Base-by-base conservation (phyloP, 2,113 vertebrate genomes). In the Tursiops truncatus region DNA sequence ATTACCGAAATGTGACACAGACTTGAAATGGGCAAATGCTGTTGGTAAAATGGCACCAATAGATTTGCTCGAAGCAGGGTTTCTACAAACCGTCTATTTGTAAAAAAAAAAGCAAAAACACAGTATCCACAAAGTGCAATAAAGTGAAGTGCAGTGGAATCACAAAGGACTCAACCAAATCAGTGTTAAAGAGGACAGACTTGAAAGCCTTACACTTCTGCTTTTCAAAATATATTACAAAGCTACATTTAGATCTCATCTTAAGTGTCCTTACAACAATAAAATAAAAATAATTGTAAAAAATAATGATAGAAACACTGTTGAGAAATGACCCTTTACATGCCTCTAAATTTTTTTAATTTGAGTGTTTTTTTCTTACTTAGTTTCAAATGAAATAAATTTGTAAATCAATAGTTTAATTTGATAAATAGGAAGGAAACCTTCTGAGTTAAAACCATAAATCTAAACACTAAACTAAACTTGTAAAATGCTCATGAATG, bases 341-440 rank as follows among this genome's bases (percentile, higher is more conserved):
- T 68, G 50, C 36, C 77, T 91, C 53, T 79, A 53, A 83, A 77
- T 44, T 31, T 25, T 60, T 86, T 92, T 53, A 53, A 53, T 53
- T 53, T 65, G 58, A 8, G 26, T 73, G 36, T 91, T 74, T 86
- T 23, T 82, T 93, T 58, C 31, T 93, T 82, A 23, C 70, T 90
- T 70, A 85, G 53, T 92, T 93, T 93, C 47, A 41, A 47, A 31
- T 90, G 38, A 56, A 87, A 26, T 94, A 76, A 87, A 71, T 76
- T 58, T 89, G 65, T 62, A 79, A 67, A 60, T 73, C 15, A 87
- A 26, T 87, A 38, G 50, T 79, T 79, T 60, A 80, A 33, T 25
- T 53, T 67, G 76, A 65, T 53, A 91, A 65, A 67, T 38, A 88
- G 38, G 31, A 81, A 94, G 21, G 73, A 83, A 76, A 50, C 26